Evolutionary conservation across 1,140 invertebrate species (phyloP).

Genomic region (Drosophila bifasciata): DNA sequence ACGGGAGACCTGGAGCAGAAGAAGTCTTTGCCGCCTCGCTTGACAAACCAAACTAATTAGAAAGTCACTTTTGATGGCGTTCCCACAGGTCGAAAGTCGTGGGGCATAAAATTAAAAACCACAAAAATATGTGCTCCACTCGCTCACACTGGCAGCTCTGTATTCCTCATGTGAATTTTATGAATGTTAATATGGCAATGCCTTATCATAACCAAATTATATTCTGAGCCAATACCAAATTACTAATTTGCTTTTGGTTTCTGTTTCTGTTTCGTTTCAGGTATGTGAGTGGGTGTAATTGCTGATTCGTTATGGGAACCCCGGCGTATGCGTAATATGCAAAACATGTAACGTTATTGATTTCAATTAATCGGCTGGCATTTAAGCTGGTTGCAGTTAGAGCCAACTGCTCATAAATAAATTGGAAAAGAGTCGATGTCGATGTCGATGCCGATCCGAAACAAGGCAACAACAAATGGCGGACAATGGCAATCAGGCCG

Average conservation of each 20-base stretch:
- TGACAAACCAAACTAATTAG: slow-evolving; percentile 79
- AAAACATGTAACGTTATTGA: slow-evolving; percentile 63
- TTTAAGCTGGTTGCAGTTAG: slow-evolving; percentile 35
- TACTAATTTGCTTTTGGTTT: slow-evolving; percentile 26
- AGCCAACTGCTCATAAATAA: slow-evolving; percentile 55
- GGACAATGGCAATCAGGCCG: slow-evolving; percentile 75
- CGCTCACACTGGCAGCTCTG: not conserved
- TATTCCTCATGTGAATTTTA: slow-evolving; percentile 23
- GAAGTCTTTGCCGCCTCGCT: slow-evolving; percentile 44
- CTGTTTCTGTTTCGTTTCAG: slow-evolving; percentile 11
- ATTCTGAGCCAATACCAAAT: slow-evolving; percentile 14
- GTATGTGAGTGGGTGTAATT: slow-evolving; percentile 28
- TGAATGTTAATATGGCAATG: slow-evolving; percentile 36
- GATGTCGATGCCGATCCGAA: slow-evolving; percentile 7
- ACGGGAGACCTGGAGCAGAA: not conserved
- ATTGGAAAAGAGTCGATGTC: slow-evolving; percentile 54
- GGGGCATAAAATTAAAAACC: slow-evolving; percentile 73
- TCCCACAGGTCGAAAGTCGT: slow-evolving; percentile 64
- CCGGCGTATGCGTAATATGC: slow-evolving; percentile 52
- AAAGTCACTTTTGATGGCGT: slow-evolving; percentile 75
- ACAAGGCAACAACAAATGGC: slow-evolving; percentile 60
- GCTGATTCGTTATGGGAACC: slow-evolving; percentile 39
- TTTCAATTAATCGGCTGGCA: slow-evolving; percentile 71
- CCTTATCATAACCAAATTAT: slow-evolving; percentile 36
- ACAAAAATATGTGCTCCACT: slow-evolving; percentile 18